These are phyloP conservation scores for Malurus elegans DNA, from an alignment of 2,113 vertebrate genomes.

Conservation along the genomic window DNA sequence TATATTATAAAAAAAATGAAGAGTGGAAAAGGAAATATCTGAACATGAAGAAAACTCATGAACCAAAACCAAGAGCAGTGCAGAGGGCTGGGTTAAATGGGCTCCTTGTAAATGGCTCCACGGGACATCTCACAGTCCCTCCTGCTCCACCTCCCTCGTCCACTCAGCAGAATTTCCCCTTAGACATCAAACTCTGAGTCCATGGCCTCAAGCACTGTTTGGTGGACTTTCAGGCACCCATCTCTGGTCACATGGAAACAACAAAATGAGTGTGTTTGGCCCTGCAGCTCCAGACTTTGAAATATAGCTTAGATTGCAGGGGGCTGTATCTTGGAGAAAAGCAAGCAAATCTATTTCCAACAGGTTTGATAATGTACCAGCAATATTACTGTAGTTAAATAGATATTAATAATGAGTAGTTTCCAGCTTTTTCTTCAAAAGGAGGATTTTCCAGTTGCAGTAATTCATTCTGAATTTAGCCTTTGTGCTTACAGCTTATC, in stretches of 20 bases:
- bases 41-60: not conserved
- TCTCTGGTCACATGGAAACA: not conserved
- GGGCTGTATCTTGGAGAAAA: not conserved
- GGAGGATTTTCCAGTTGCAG: not conserved
- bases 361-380: not conserved
- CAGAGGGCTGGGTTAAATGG: not conserved
- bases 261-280: rapidly evolving
- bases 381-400: not conserved
- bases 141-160: not conserved
- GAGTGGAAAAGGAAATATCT: not conserved
- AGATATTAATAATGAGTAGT: not conserved
- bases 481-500: not conserved
- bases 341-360: not conserved
- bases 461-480: not conserved
- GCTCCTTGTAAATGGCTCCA: not conserved
- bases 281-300: not conserved
- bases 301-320: not conserved
- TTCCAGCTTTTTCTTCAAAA: not conserved
- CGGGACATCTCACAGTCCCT: not conserved
- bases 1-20: not conserved
- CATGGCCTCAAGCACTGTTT: not conserved
- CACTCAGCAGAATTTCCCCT: not conserved
- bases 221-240: not conserved
- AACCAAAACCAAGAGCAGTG: rapidly evolving
- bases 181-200: not conserved